These are phyloP conservation scores for Drosophila kambysellisi DNA, from an alignment of 2,888 invertebrate genomes.

Conservation along the genomic window DNA sequence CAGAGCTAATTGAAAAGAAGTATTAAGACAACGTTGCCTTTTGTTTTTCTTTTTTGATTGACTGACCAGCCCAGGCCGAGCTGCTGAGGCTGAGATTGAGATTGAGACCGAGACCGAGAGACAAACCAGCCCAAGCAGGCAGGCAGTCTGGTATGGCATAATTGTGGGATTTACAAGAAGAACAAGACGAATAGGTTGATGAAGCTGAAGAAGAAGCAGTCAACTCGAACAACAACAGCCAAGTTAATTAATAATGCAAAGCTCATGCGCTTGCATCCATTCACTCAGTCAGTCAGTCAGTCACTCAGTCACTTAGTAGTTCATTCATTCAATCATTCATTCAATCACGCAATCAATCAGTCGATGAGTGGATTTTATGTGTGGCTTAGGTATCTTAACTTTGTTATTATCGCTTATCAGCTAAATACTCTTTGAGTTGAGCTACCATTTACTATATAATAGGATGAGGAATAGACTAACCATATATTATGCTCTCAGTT, in stretches of 20 bases:
- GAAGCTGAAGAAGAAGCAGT: conserved; percentile 18
- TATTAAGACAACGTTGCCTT: conserved; percentile 71
- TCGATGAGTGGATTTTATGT: conserved; percentile 5
- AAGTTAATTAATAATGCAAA: conserved; percentile 78
- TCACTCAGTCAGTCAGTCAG: conserved; percentile 32
- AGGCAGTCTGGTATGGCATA: conserved; percentile 80
- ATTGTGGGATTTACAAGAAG: conserved; percentile 72
- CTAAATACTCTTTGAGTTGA: conserved; percentile 44
- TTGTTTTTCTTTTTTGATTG: conserved; percentile 64
- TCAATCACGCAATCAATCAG: conserved; percentile 42
- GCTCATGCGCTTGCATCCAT: conserved; percentile 47
- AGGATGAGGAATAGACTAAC: background rate
- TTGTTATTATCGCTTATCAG: conserved; percentile 39
- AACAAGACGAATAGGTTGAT: conserved; percentile 12
- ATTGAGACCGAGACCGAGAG: conserved; percentile 36
- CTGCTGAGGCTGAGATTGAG: conserved; percentile 51
- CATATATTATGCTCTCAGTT: background rate
- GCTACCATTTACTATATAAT: conserved; percentile 51
- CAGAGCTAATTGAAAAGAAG: conserved; percentile 74
- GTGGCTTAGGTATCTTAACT: conserved; percentile 26
- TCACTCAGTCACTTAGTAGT: conserved; percentile 8
- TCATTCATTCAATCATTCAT: conserved; percentile 42
- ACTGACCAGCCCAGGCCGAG: conserved; percentile 67
- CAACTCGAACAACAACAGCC: conserved; percentile 33
- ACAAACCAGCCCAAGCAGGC: conserved; percentile 52